These are phyloP conservation scores for Staurois parvus DNA, from an alignment of 2,797 vertebrate species.

Conservation along the genomic window DNA sequence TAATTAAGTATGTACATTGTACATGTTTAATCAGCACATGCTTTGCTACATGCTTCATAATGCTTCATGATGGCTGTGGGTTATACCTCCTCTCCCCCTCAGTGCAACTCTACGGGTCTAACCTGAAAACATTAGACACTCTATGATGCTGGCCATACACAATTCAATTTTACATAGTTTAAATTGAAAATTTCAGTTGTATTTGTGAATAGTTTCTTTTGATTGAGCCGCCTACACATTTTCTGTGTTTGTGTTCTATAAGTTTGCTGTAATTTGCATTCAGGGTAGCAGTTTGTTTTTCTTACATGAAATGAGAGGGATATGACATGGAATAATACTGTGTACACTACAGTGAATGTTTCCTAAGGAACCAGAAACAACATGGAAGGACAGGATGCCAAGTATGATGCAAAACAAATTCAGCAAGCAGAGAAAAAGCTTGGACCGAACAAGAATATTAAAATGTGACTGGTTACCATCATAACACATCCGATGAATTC, in stretches of 20 bases:
- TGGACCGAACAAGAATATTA: slow-evolving; percentile 14
- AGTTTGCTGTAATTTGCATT: background rate
- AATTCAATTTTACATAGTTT: too few species aligned
- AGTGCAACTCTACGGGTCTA: too few species aligned
- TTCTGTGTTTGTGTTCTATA: background rate
- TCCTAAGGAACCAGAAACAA: slow-evolving; percentile 48
- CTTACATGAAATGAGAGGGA: slow-evolving; percentile 2
- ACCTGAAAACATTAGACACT: too few species aligned
- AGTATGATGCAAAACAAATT: slow-evolving; percentile 33
- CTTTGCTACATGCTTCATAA: too few species aligned
- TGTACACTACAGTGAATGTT: slow-evolving; percentile 14
- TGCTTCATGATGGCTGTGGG: too few species aligned
- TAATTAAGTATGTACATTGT: too few species aligned
- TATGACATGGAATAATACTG: background rate
- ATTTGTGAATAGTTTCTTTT: too few species aligned
- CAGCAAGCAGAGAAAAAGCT: slow-evolving; percentile 22
- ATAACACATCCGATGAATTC: slow-evolving; percentile 1
- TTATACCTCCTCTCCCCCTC: too few species aligned
- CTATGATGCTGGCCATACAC: too few species aligned
- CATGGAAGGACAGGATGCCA: slow-evolving; percentile 10
- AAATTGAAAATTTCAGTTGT: too few species aligned
- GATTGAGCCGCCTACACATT: background rate
- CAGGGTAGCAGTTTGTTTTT: background rate
- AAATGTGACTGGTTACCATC: slow-evolving; percentile 14
- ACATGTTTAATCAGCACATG: too few species aligned